Conservation (phyloP, 2,888 invertebrate genomes). For the Argyra leucocephala region DNA sequence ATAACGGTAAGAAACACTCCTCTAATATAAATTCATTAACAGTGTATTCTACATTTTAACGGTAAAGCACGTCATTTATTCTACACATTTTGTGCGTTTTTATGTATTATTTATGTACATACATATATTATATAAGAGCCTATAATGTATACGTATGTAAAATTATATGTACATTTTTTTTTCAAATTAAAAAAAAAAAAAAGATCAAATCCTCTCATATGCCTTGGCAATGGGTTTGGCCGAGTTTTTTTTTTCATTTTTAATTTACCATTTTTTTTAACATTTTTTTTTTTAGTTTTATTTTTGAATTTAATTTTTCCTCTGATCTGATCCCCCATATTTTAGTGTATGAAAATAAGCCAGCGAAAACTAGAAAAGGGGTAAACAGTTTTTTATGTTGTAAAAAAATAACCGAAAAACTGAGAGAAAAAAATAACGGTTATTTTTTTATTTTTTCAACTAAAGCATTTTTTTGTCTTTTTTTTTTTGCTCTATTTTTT, state of each 20-base stretch:
- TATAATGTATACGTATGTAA: too few species aligned
- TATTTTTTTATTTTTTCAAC: neutral
- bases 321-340: neutral
- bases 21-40: too few species aligned
- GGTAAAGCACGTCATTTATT: neutral
- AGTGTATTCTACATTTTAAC: neutral
- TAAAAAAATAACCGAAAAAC: neutral
- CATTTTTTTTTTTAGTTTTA: neutral
- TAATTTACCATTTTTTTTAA: neutral
- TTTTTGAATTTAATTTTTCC: neutral
- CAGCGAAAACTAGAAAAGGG: neutral
- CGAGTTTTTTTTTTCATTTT: neutral
- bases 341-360: neutral
- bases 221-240: neutral
- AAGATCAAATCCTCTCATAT: neutral
- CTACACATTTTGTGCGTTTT: neutral
- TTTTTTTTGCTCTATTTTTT: neutral
- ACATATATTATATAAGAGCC: neutral
- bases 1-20: too few species aligned
- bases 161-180: too few species aligned
- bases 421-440: neutral
- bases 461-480: neutral
- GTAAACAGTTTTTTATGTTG: conserved; percentile 3
- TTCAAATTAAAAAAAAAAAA: neutral
- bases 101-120: neutral